These are phyloP conservation scores for Sitta carolinensis DNA, from an alignment of 2,797 vertebrate species.

Conservation along the genomic window DNA sequence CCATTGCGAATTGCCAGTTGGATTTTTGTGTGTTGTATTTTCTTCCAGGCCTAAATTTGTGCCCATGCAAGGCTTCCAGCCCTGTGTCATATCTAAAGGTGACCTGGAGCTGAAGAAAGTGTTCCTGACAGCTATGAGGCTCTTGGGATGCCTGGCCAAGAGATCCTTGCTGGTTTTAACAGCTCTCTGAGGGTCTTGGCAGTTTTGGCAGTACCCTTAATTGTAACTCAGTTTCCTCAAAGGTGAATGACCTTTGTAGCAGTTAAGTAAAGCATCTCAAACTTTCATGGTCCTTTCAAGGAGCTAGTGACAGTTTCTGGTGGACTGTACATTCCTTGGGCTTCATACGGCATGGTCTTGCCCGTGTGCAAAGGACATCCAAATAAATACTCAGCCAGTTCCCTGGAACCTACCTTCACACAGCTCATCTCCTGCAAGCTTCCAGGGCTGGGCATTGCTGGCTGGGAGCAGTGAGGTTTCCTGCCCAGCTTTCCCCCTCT, in stretches of 20 bases:
- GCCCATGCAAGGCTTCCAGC: neutral
- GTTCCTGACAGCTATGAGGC: neutral
- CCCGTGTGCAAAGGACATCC: neutral
- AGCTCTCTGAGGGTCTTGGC: neutral
- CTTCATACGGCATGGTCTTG: fast-evolving
- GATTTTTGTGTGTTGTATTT: neutral
- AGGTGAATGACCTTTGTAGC: neutral
- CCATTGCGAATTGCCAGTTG: neutral
- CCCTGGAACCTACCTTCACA: neutral
- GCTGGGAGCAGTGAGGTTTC: neutral
- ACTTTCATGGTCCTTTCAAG: neutral
- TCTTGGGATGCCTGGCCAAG: neutral
- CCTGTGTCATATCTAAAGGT: neutral
- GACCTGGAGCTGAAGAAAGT: neutral
- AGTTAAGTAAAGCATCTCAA: neutral
- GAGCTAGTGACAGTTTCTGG: neutral
- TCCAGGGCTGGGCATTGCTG: neutral
- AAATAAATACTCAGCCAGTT: neutral
- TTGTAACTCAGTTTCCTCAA: neutral
- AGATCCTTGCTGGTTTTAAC: neutral
- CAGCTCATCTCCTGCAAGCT: neutral
- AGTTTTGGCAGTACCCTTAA: neutral
- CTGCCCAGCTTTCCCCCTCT: neutral
- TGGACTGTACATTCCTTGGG: neutral
- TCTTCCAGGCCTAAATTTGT: neutral